Percentiles rank a stretch among this genome's conserved stretches.
Evolutionary conservation across 2,797 vertebrate species (phyloP).

Genomic region (Vespertilio murinus): DNA sequence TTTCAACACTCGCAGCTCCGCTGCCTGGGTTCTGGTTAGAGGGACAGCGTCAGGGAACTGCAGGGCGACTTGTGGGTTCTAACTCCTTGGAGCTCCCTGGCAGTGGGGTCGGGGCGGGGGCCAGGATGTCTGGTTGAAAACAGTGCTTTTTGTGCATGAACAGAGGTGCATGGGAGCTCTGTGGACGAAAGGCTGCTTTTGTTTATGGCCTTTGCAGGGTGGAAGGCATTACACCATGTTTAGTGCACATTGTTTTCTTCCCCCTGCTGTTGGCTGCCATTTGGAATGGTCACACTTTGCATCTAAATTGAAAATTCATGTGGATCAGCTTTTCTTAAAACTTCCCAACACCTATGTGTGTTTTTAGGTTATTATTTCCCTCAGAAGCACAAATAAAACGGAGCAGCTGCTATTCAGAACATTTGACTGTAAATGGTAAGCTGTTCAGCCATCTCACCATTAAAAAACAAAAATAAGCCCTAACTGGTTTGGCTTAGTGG

Average conservation of each 20-base stretch:
- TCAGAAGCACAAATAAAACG: slow-evolving; percentile 69
- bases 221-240: neutral
- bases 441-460: neutral
- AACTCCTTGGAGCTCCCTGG: neutral
- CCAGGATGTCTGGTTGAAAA: neutral
- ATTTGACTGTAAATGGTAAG: slow-evolving; percentile 70
- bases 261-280: neutral
- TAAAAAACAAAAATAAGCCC: neutral
- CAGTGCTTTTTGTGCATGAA: neutral
- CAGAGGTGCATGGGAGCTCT: neutral
- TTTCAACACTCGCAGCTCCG: neutral
- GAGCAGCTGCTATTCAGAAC: slow-evolving; percentile 80
- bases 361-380: slow-evolving; percentile 15
- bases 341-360: neutral
- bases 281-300: slow-evolving; percentile 12
- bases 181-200: neutral
- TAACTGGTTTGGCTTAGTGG: slow-evolving; percentile 69
- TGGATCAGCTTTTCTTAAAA: slow-evolving; percentile 51
- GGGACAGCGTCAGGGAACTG: neutral
- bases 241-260: neutral
- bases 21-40: neutral
- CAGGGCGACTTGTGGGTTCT: neutral
- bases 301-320: slow-evolving; percentile 20
- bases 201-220: neutral
- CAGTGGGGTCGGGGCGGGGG: neutral